Percentiles rank a stretch among this genome's conserved stretches.
phyloP scores from a whole-genome alignment of 2,113 vertebrate genomes.

The Budorcas taxicolor region DNA sequence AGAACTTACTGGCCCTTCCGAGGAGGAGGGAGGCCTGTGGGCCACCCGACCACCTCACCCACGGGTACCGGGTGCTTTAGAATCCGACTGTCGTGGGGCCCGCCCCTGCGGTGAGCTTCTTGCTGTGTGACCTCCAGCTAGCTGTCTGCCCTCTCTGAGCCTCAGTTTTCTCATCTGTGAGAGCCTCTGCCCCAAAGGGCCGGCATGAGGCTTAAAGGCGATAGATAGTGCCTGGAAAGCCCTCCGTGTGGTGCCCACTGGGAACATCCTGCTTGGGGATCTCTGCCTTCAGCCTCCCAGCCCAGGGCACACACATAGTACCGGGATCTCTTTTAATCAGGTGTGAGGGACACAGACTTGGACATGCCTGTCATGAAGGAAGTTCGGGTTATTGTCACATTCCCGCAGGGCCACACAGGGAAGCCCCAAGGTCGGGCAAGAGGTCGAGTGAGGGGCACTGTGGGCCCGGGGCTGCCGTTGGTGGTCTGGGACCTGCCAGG shows the following conservation, averaged over 20 bases:
- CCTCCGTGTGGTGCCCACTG: fast-evolving
- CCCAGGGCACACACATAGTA: fast-evolving
- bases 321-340: too few relatives aligned
- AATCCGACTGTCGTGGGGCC: fast-evolving
- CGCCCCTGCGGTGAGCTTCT: fast-evolving
- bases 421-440: background rate
- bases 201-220: background rate
- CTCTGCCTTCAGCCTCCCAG: background rate
- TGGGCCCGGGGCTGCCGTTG: fast-evolving
- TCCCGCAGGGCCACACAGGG: background rate
- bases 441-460: background rate
- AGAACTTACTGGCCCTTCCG: background rate
- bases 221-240: background rate
- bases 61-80: background rate
- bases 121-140: background rate
- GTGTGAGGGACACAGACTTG: background rate
- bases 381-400: fast-evolving
- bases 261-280: fast-evolving
- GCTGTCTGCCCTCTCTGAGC: background rate
- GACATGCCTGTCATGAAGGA: background rate
- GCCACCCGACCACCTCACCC: background rate
- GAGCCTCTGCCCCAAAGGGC: background rate
- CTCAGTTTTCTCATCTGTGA: background rate
- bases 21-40: background rate
- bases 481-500: background rate